Evolutionary conservation across 1,140 invertebrate species (phyloP).

Genomic region (Antheraea mylitta): DNA sequence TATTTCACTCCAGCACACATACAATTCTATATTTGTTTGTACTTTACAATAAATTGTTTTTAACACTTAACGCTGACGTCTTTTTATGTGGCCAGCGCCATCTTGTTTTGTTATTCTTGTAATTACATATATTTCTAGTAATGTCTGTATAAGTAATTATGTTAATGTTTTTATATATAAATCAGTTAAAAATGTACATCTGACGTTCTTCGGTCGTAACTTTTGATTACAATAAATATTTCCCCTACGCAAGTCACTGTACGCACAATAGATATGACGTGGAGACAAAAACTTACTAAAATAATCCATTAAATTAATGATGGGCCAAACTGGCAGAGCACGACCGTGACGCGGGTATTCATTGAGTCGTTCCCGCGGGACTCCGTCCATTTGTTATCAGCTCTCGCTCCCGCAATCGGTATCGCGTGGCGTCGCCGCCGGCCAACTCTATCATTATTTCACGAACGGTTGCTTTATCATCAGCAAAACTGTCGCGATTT

Average conservation of each 20-base stretch:
- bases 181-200: background rate
- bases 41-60: no score
- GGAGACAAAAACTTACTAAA: conserved; percentile 30
- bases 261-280: conserved; percentile 10
- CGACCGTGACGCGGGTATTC: conserved; percentile 22
- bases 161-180: background rate
- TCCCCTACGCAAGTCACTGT: conserved; percentile 4
- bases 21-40: no score
- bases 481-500: conserved; percentile 7
- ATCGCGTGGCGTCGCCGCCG: conserved; percentile 14
- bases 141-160: background rate
- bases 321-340: conserved; percentile 25
- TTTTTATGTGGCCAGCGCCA: no score
- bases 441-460: conserved; percentile 15
- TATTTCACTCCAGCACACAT: no score
- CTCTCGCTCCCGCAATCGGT: conserved; percentile 19
- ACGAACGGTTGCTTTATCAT: conserved; percentile 13
- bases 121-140: no score
- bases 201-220: background rate
- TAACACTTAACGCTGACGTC: no score
- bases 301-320: conserved; percentile 54
- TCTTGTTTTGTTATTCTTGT: no score
- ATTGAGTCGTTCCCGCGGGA: conserved; percentile 38
- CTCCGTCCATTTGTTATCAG: conserved; percentile 46
- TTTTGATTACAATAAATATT: background rate